Evolutionary conservation across 2,113 vertebrate genomes (phyloP).

Genomic region (Bettongia penicillata): DNA sequence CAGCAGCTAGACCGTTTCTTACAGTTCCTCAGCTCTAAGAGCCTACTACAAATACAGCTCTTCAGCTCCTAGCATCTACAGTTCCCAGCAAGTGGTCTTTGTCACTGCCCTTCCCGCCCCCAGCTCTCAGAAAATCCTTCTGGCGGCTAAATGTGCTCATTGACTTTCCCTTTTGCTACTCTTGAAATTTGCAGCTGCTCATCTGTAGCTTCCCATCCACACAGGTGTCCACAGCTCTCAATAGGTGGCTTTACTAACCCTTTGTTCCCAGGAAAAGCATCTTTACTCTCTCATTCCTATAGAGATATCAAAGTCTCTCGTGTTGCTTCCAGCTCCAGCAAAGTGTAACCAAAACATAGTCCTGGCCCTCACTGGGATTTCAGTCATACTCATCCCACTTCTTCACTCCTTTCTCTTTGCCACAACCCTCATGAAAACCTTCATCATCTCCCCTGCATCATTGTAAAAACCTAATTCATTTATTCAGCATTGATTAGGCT

Average conservation of each 20-base stretch:
- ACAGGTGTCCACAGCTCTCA: no score
- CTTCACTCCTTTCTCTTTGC: no score
- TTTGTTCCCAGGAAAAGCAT: not conserved
- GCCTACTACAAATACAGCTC: not conserved
- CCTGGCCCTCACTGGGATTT: not conserved
- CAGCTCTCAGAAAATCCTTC: not conserved
- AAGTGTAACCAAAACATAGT: not conserved
- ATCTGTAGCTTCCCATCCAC: no score
- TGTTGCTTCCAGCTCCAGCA: not conserved
- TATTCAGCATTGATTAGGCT: no score
- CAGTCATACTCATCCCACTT: not conserved
- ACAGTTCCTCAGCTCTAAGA: not conserved
- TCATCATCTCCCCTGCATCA: no score
- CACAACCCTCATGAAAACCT: no score
- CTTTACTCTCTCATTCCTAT: not conserved
- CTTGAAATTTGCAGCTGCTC: no score
- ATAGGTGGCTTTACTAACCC: no score
- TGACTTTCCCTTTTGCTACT: no score
- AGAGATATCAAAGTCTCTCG: not conserved
- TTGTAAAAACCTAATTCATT: no score
- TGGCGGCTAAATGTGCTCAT: no score
- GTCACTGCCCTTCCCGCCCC: not conserved
- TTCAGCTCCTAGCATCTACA: not conserved
- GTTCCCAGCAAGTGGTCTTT: not conserved
- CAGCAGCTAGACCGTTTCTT: not conserved